Percentiles rank a stretch among this genome's conserved stretches.
phyloP scores from a whole-genome alignment of 2,888 invertebrate species.

The Ochropacha duplaris region DNA sequence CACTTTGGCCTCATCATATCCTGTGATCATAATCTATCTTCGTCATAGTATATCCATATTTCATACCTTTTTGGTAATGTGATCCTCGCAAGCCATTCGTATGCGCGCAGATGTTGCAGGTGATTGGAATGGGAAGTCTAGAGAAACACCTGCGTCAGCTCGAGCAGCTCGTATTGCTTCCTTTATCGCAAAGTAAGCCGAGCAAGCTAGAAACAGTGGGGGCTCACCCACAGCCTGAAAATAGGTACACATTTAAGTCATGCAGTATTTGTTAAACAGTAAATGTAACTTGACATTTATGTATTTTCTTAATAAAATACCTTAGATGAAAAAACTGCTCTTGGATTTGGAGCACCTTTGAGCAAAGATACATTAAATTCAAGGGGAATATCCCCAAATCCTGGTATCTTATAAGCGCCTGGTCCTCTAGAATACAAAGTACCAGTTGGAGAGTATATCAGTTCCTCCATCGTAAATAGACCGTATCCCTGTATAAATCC shows the following conservation, averaged over 20 bases:
- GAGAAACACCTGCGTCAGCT: constrained; percentile 84
- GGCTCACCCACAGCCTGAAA: constrained; percentile 97
- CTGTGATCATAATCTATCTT: too few species aligned
- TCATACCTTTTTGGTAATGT: constrained; percentile 89
- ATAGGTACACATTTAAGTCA: constrained; percentile 7
- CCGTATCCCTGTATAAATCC: constrained; percentile 98
- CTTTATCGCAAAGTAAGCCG: constrained; percentile 94
- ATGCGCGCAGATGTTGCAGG: constrained; percentile 96
- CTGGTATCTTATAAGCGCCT: constrained; percentile 96
- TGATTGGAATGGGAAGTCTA: constrained; percentile 86
- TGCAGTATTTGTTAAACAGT: not conserved
- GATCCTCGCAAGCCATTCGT: constrained; percentile 94
- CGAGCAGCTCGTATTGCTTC: constrained; percentile 93
- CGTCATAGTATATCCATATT: not conserved
- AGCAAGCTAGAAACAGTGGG: constrained; percentile 94
- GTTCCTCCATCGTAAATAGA: constrained; percentile 94
- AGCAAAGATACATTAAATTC: constrained; percentile 96
- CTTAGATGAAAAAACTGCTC: constrained; percentile 98
- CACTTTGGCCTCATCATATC: too few species aligned
- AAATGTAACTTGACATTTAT: constrained; percentile 6
- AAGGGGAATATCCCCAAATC: constrained; percentile 94
- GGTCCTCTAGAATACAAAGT: constrained; percentile 93
- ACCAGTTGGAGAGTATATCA: constrained; percentile 93
- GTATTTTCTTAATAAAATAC: too few species aligned
- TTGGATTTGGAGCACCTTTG: constrained; percentile 94